Conservation (phyloP, 2,888 invertebrate species). For the Drosophila antonietae region DNA sequence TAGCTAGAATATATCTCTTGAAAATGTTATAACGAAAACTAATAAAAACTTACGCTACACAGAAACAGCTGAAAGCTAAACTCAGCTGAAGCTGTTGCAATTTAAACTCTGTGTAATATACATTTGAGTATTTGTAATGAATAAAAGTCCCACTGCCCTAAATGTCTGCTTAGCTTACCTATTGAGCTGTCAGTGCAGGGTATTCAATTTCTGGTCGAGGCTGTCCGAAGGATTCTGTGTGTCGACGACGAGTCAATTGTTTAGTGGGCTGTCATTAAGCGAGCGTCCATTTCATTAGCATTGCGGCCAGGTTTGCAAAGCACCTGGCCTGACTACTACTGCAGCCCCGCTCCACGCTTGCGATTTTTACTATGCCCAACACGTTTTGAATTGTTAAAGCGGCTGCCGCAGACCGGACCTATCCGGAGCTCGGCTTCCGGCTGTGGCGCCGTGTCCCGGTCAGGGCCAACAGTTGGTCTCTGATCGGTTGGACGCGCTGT, state of each 20-base stretch:
- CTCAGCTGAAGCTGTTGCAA: background rate
- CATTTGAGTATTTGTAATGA: background rate
- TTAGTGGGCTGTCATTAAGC: slow-evolving; percentile 66
- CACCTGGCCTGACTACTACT: background rate
- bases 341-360: slow-evolving; percentile 5
- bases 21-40: no score
- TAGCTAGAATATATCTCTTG: no score
- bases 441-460: slow-evolving; percentile 48
- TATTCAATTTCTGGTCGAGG: slow-evolving; percentile 20
- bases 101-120: background rate
- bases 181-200: slow-evolving; percentile 32
- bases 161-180: background rate
- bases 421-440: slow-evolving; percentile 49
- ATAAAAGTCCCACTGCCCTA: background rate
- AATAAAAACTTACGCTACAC: no score
- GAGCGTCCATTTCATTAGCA: slow-evolving; percentile 74
- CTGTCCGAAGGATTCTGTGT: slow-evolving; percentile 27
- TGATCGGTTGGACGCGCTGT: slow-evolving; percentile 47
- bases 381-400: slow-evolving; percentile 68
- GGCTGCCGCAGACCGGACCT: slow-evolving; percentile 34
- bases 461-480: slow-evolving; percentile 33
- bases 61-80: no score
- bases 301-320: slow-evolving; percentile 47
- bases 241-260: slow-evolving; percentile 56
- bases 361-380: slow-evolving; percentile 60